A percentile compares a stretch with the other conserved stretches of the same genome.
phyloP scores from a whole-genome alignment of 2,113 vertebrate species.

The Hydrolagus affinis region DNA sequence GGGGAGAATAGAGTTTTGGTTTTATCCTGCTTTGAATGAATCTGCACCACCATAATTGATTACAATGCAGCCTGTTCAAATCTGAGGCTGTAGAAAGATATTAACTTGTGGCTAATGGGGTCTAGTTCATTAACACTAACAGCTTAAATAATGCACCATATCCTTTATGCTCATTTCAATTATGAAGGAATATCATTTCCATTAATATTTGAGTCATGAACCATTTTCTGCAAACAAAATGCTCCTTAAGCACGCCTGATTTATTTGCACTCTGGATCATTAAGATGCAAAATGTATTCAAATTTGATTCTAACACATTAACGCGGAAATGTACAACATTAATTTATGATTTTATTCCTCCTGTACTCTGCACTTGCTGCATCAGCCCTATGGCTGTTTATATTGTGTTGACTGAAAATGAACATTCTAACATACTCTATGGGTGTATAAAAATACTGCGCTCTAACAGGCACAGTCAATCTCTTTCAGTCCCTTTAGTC shows the following conservation, averaged over 20 bases:
- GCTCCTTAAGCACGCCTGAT: slow-evolving; percentile 52
- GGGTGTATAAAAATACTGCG: slow-evolving; percentile 65
- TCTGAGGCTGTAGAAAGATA: slow-evolving; percentile 11
- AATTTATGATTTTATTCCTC: slow-evolving; percentile 55
- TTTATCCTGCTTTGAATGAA: background rate
- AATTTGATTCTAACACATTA: slow-evolving; percentile 65
- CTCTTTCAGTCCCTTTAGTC: slow-evolving; percentile 56
- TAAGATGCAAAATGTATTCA: slow-evolving; percentile 66
- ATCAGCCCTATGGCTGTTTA: slow-evolving; percentile 63
- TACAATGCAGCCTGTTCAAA: slow-evolving; percentile 4
- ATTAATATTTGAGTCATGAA: slow-evolving; percentile 33
- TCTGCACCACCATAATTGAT: background rate
- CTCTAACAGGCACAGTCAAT: slow-evolving; percentile 62
- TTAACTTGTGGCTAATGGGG: slow-evolving; percentile 30
- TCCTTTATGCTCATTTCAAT: slow-evolving; percentile 33
- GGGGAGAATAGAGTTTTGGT: background rate
- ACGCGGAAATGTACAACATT: slow-evolving; percentile 59
- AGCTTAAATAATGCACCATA: slow-evolving; percentile 32
- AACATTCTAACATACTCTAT: slow-evolving; percentile 62
- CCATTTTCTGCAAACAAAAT: slow-evolving; percentile 39
- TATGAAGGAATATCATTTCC: slow-evolving; percentile 31
- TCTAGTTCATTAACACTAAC: slow-evolving; percentile 32
- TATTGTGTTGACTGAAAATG: slow-evolving; percentile 66
- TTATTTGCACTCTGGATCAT: slow-evolving; percentile 55
- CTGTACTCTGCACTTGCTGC: slow-evolving; percentile 45